These are phyloP conservation scores for Mobula hypostoma DNA, from an alignment of 2,113 vertebrate genomes.

Conservation along the genomic window DNA sequence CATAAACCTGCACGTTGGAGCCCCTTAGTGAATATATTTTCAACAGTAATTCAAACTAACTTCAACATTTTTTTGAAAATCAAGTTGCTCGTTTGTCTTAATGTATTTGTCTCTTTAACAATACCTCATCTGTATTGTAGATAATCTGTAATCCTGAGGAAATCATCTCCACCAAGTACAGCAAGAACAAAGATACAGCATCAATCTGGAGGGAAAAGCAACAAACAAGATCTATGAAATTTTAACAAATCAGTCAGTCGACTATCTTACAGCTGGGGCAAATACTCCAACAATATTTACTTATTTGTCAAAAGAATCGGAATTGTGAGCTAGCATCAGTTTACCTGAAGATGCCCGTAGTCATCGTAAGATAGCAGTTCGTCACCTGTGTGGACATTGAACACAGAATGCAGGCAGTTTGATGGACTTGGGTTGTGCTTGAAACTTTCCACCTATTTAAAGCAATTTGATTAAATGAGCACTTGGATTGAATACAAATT, in stretches of 20 bases:
- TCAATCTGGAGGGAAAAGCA: constrained; percentile 69
- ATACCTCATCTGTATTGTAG: constrained; percentile 98
- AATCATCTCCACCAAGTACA: constrained; percentile 98
- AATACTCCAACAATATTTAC: background rate
- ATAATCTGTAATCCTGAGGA: constrained; percentile 93
- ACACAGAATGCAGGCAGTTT: constrained; percentile 85
- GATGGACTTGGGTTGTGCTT: constrained; percentile 89
- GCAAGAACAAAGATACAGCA: constrained; percentile 81
- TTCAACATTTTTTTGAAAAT: background rate
- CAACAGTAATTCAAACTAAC: background rate
- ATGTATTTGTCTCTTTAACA: background rate
- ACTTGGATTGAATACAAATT: background rate
- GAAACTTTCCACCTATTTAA: constrained; percentile 79
- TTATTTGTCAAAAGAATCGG: background rate
- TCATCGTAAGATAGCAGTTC: constrained; percentile 67
- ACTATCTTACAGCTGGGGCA: background rate
- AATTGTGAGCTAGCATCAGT: background rate
- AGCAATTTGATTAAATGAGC: background rate
- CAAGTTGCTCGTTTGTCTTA: background rate
- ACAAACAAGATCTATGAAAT: background rate
- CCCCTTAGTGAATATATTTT: background rate
- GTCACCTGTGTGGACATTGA: constrained; percentile 78
- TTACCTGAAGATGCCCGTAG: constrained; percentile 92
- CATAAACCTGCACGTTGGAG: background rate
- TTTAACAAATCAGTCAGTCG: background rate